Conservation (phyloP, 2,797 vertebrate species). For the Cercopithecus diana region DNA sequence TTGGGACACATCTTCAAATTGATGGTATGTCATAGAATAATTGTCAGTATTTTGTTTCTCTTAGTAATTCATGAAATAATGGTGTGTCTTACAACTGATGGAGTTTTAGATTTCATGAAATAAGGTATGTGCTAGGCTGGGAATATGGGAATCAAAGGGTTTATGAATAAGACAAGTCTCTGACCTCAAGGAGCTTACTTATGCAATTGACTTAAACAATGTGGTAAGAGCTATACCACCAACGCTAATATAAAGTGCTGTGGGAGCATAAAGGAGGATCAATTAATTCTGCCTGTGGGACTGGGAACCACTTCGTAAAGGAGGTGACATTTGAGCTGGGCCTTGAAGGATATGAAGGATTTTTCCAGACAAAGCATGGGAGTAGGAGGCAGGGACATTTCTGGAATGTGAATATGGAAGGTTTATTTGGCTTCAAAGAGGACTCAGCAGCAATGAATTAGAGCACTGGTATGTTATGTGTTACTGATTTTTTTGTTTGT, state of each 20-base stretch:
- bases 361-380: conserved; percentile 13
- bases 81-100: not conserved
- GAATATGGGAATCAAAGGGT: conserved; percentile 46
- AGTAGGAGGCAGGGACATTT: not conserved
- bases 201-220: conserved; percentile 23
- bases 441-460: conserved; percentile 11
- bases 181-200: conserved; percentile 41
- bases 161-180: conserved; percentile 54
- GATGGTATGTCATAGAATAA: not conserved
- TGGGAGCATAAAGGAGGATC: not conserved
- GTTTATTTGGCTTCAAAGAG: conserved; percentile 23
- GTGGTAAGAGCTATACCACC: not conserved
- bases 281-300: conserved; percentile 14
- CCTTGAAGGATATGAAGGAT: conserved; percentile 56
- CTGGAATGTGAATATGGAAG: conserved; percentile 39
- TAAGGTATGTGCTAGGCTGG: conserved; percentile 6
- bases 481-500: not conserved
- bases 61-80: conserved; percentile 40
- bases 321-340: conserved; percentile 54
- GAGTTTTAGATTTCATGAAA: conserved; percentile 48
- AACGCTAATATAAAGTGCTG: not conserved
- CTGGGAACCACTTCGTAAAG: conserved; percentile 52
- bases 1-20: conserved; percentile 9
- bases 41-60: not conserved
- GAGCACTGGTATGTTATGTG: not conserved